These are phyloP conservation scores for Phaetusa simplex DNA, from an alignment of 2,113 vertebrate genomes.

Conservation along the genomic window DNA sequence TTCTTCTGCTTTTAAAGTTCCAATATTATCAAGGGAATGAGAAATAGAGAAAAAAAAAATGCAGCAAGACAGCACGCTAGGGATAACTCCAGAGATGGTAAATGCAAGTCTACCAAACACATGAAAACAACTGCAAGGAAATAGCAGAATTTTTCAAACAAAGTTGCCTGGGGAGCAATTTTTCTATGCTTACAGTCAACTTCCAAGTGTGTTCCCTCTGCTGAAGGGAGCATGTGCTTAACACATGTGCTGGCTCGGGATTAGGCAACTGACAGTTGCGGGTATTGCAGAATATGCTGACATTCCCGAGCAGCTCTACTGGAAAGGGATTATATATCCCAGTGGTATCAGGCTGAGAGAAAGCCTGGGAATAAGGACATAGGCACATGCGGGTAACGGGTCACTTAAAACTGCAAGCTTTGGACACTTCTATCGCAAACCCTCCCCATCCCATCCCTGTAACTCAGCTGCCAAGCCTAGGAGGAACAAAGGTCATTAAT, in stretches of 20 bases:
- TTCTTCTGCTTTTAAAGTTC: neutral
- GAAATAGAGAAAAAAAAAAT: neutral
- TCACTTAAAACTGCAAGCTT: slow-evolving; percentile 39
- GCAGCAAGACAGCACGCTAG: neutral
- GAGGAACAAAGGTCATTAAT: neutral
- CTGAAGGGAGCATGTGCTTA: slow-evolving; percentile 43
- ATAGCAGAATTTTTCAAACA: neutral
- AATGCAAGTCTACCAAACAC: neutral
- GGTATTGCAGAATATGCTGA: slow-evolving; percentile 9
- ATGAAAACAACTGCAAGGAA: neutral
- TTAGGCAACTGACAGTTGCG: slow-evolving; percentile 51
- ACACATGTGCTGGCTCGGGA: slow-evolving; percentile 51
- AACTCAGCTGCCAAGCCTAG: neutral
- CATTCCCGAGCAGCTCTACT: slow-evolving; percentile 3
- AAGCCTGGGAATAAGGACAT: slow-evolving; percentile 51
- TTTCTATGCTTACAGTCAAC: neutral
- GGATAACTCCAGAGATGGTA: neutral
- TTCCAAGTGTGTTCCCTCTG: slow-evolving; percentile 17
- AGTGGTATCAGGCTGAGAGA: slow-evolving; percentile 32
- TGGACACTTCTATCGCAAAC: neutral
- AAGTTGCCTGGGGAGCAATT: slow-evolving; percentile 4
- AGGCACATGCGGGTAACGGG: neutral
- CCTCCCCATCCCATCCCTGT: neutral
- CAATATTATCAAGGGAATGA: neutral
- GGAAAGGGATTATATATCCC: slow-evolving; percentile 24